Evolutionary conservation across 2,113 vertebrate genomes (phyloP), one percentile per base, ranked within the genome.

Genomic region (Uria aalge): DNA sequence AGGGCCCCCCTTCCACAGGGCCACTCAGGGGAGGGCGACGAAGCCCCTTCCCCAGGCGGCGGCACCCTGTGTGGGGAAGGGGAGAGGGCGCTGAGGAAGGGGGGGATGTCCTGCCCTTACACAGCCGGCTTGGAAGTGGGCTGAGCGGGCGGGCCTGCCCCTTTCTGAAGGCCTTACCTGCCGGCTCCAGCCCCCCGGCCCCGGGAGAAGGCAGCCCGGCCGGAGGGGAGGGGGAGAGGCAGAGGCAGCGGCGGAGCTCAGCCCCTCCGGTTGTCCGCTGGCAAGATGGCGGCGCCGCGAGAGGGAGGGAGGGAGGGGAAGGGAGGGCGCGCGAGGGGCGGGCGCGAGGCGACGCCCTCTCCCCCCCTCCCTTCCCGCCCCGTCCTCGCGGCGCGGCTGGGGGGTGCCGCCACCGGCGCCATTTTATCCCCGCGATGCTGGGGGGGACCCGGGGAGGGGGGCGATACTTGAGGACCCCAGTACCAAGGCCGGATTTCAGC

Each of bases 271-370:
- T 62, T 38, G 53, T 88, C 92, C 87, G 88, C 64, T 85, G 36
- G 92, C 96, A 98, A 98, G 96, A 98, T 98, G 98, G 98, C 98
- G 98, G 87, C 97, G 67, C 57, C 57, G 82, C 14, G 84, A 17
- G 85, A 22, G 36, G 36, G 27, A 24, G 21, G 22, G 32, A 12
- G 21, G 27, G 52, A 11, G 52, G 50, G 36, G 26, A 17, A 16
- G 18, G n/a, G 62, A 12, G 57, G 57, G 41, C 3, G 73, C 56
- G 83, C 62, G 68, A 27, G 84, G 90, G 80, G 95, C 77, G 88
- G 82, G 81, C 30, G 48, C 17, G 29, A 36, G 89, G 89, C 87
- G 29, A 36, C 86, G 68, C 90, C 85, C 56, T n/a, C 45, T 9
- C 2, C 17, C 27, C 12, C 11, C 11, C 12, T 2, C 26, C 38